Base-by-base conservation (phyloP, 1,140 invertebrate genomes). In the Panagrolaimus sp. region DNA sequence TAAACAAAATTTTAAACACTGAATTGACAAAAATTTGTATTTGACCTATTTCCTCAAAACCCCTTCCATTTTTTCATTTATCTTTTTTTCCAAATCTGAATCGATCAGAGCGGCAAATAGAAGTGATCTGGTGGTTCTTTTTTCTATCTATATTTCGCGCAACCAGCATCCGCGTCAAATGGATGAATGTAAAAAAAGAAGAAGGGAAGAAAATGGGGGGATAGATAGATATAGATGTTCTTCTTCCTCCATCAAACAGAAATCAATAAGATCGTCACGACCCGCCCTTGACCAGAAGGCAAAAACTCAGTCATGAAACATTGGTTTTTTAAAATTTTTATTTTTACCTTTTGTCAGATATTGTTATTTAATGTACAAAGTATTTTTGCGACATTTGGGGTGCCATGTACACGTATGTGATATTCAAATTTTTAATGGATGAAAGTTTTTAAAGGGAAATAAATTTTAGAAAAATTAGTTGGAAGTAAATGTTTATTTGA, bases 401-500 rank as follows among this genome's bases (percentile, higher is more conserved):
- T 79, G 8, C 78, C 78, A 9, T 79, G 78, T 67, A 75, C 78
- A 69, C 78, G 78, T 79, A 70, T 63, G 21, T 52, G 8, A 14
- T 10, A 52, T 38, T 68, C 21, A 43, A 68, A 8, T 62, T 64
- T 68, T 66, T 68, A 24, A 8, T 68, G 15, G 28, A 26, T 67
- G 32, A n/a, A n/a, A n/a, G n/a, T n/a, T 15, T 43, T 26, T 69
- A 17, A 65, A 12, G 15, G 26, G 21, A 43, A 38, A 65, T 48
- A 9, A 21, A 12, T 77, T 82, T 68, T 48, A 82, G 80, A 83
- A 67, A 82, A 82, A 72, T 68, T 83, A 32, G 75, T 82, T 47
- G 80, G 82, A 8, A 76, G 68, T 32, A 74, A 80, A 65, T 82
- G 80, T 65, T 62, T 82, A 38, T 83, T 82, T 63, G 80, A 82